Conservation (phyloP, 2,113 vertebrate species). For the Tylochromis polylepis region DNA sequence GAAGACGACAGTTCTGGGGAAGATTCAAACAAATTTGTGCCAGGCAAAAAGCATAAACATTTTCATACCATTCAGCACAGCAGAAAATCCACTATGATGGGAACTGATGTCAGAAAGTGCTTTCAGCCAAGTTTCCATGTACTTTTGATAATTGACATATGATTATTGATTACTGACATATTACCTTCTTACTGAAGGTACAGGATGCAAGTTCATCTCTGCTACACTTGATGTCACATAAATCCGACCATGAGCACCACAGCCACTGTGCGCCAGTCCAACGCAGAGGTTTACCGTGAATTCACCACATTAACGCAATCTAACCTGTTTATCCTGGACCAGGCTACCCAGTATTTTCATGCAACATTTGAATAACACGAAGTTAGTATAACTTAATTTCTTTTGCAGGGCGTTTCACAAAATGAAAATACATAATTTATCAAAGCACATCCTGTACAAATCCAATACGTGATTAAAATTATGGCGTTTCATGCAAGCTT, state of each 20-base stretch:
- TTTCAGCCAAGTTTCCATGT: not conserved
- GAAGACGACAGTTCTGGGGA: not conserved
- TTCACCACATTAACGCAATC: not conserved
- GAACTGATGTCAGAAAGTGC: not conserved
- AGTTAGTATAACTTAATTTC: not conserved
- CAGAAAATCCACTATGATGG: not conserved
- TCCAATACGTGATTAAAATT: not conserved
- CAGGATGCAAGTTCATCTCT: not conserved
- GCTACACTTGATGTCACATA: not conserved
- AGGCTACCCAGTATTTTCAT: not conserved
- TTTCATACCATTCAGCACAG: not conserved
- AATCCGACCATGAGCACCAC: not conserved
- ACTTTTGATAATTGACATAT: not conserved
- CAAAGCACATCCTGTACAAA: not conserved
- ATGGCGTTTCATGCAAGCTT: not conserved
- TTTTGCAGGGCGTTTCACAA: not conserved
- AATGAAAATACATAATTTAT: not conserved
- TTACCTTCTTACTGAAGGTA: not conserved
- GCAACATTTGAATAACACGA: not conserved
- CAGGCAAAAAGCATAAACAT: not conserved
- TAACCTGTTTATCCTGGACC: not conserved
- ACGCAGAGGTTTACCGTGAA: not conserved
- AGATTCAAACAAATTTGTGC: not conserved
- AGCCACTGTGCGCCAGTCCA: not conserved
- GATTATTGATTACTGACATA: not conserved